A percentile compares a stretch with the other conserved stretches of the same genome.
These are phyloP conservation scores for Dinoponera quadriceps DNA, from an alignment of 1,140 invertebrate species.

Conservation along the genomic window DNA sequence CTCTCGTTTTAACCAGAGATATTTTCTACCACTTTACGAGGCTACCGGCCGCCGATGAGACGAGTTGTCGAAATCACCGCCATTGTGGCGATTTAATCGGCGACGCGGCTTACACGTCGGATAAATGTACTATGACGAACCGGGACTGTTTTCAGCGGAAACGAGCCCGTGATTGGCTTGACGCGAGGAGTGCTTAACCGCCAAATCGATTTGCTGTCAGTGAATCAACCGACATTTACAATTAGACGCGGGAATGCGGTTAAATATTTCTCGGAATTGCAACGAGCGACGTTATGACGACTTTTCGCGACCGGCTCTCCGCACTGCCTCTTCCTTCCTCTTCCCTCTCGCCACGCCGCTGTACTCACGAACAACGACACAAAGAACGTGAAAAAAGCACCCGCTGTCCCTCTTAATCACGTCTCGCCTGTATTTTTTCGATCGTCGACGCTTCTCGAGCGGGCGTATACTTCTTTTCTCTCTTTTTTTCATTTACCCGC, in stretches of 20 bases:
- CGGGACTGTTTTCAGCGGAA: conserved; percentile 32
- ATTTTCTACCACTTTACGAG: conserved; percentile 11
- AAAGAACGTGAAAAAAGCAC: background rate
- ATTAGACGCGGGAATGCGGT: conserved; percentile 37
- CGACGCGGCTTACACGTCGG: conserved; percentile 49
- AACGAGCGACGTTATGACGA: background rate
- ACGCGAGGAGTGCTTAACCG: conserved; percentile 35
- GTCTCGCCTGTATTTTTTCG: background rate
- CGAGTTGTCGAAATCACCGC: conserved; percentile 22
- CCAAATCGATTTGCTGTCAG: conserved; percentile 61
- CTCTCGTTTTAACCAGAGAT: background rate
- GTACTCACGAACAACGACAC: background rate
- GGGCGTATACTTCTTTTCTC: background rate
- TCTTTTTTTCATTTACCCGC: background rate
- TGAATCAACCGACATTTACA: conserved; percentile 43
- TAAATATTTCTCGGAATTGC: conserved; percentile 45
- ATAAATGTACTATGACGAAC: conserved; percentile 50
- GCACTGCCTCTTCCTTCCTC: no score
- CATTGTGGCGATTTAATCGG: conserved; percentile 46
- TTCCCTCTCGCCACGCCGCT: background rate
- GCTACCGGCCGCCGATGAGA: background rate
- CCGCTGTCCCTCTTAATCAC: background rate
- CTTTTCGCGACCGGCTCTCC: background rate
- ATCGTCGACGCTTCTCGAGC: background rate
- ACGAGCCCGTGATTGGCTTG: conserved; percentile 37